phyloP scores from a whole-genome alignment of 2,888 invertebrate genomes.

The Ochropleura leucogaster region DNA sequence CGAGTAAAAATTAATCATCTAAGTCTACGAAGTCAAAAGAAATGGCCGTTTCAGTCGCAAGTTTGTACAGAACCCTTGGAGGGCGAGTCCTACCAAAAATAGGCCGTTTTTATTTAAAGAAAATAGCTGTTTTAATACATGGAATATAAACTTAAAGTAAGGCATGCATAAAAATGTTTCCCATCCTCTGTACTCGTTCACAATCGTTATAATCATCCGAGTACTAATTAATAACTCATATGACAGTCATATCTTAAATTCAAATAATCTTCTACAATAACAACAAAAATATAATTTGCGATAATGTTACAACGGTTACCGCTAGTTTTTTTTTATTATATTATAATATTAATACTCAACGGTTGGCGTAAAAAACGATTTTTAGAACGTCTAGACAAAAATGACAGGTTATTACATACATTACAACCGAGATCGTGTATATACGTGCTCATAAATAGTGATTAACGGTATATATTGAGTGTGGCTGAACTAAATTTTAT shows the following conservation, averaged over 20 bases:
- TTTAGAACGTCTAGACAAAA: conserved; percentile 59
- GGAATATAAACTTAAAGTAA: too few relatives aligned
- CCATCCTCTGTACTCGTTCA: neutral
- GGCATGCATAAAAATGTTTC: conserved; percentile 1
- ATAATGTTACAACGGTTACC: conserved; percentile 27
- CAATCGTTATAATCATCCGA: conserved; percentile 7
- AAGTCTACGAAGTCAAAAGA: too few relatives aligned
- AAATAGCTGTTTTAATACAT: too few relatives aligned
- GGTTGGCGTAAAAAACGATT: conserved; percentile 46
- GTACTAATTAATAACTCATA: conserved; percentile 44
- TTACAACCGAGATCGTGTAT: conserved; percentile 35
- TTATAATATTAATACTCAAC: conserved; percentile 33
- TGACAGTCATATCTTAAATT: conserved; percentile 39
- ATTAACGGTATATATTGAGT: conserved; percentile 50
- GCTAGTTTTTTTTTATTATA: conserved; percentile 47
- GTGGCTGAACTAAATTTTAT: conserved; percentile 50
- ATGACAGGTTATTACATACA: conserved; percentile 52
- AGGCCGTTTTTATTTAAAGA: too few relatives aligned
- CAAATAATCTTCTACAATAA: conserved; percentile 31
- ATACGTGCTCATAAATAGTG: conserved; percentile 45
- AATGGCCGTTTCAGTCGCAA: too few relatives aligned
- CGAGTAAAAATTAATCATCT: too few relatives aligned
- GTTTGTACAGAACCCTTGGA: too few relatives aligned
- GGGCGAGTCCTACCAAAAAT: too few relatives aligned
- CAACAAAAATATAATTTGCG: conserved; percentile 47